Percentiles rank a stretch among this genome's conserved stretches.
Conservation (phyloP, 1,140 invertebrate species). For the Hyles euphorbiae region DNA sequence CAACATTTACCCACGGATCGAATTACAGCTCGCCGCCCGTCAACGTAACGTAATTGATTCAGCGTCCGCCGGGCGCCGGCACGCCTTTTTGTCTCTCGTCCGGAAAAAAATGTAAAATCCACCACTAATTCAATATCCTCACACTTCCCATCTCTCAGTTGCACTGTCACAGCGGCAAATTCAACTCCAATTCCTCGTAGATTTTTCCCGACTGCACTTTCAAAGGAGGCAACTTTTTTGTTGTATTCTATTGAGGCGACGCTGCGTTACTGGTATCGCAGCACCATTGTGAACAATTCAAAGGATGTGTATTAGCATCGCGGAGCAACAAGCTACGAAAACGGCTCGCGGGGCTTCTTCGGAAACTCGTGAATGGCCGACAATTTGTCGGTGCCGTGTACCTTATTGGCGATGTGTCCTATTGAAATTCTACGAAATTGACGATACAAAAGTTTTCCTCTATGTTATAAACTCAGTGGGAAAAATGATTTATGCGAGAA, state of each 20-base stretch:
- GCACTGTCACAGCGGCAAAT: conserved; percentile 4
- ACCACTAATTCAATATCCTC: conserved; percentile 61
- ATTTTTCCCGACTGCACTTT: conserved; percentile 1
- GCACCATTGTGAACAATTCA: too few species aligned
- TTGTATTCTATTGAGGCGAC: too few species aligned
- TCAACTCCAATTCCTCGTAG: not conserved
- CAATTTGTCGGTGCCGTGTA: conserved; percentile 1
- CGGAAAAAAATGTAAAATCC: conserved; percentile 49
- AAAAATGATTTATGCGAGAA: too few species aligned
- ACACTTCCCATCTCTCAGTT: conserved; percentile 30
- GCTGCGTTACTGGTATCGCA: too few species aligned
- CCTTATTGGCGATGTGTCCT: too few species aligned
- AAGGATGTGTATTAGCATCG: too few species aligned
- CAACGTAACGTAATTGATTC: conserved; percentile 66
- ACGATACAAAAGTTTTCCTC: too few species aligned
- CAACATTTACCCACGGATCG: conserved; percentile 67
- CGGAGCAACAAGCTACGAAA: too few species aligned
- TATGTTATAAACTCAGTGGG: too few species aligned
- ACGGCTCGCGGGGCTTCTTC: too few species aligned
- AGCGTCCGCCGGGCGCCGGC: conserved; percentile 42
- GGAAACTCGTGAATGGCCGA: conserved; percentile 6
- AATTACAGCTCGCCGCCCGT: conserved; percentile 45
- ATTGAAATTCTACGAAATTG: too few species aligned
- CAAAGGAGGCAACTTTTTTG: too few species aligned
- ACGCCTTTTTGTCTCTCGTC: conserved; percentile 48